These are phyloP conservation scores for Agrochola litura DNA, from an alignment of 2,888 invertebrate genomes.

Conservation along the genomic window DNA sequence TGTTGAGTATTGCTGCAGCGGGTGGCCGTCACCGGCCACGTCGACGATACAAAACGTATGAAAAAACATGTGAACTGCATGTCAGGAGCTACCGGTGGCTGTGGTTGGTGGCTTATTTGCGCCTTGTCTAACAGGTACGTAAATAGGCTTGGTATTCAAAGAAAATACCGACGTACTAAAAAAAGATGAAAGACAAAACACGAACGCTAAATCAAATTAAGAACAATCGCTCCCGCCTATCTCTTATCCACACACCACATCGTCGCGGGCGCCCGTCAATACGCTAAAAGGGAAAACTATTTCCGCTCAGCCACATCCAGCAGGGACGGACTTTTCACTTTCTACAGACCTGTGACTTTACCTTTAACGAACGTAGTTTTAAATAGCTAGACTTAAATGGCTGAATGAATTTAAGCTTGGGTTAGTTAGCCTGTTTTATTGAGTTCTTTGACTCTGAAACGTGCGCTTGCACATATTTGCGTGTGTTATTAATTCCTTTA, in stretches of 20 bases:
- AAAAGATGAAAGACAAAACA: neutral
- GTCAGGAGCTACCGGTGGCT: too few species aligned
- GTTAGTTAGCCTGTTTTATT: constrained; percentile 15
- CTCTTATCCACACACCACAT: neutral
- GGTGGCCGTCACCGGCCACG: too few species aligned
- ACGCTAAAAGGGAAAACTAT: constrained; percentile 65
- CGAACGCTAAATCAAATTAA: neutral
- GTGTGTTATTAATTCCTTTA: neutral
- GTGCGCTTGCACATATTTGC: constrained; percentile 3
- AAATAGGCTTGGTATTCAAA: neutral
- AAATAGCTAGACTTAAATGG: constrained; percentile 33
- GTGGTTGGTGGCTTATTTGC: too few species aligned
- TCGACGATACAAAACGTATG: too few species aligned
- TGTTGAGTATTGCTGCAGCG: too few species aligned
- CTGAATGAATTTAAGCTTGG: constrained; percentile 30
- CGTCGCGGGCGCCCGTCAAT: constrained; percentile 43
- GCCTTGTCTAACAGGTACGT: too few species aligned
- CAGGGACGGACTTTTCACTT: constrained; percentile 59
- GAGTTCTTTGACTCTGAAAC: constrained; percentile 27
- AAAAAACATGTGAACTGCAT: too few species aligned
- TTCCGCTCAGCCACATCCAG: constrained; percentile 55
- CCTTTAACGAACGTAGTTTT: constrained; percentile 24
- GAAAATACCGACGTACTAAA: neutral
- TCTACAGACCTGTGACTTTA: constrained; percentile 43
- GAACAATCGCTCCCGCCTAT: constrained; percentile 15